Evolutionary conservation across 1,140 invertebrate species (phyloP).

Genomic region (Orius insidiosus): DNA sequence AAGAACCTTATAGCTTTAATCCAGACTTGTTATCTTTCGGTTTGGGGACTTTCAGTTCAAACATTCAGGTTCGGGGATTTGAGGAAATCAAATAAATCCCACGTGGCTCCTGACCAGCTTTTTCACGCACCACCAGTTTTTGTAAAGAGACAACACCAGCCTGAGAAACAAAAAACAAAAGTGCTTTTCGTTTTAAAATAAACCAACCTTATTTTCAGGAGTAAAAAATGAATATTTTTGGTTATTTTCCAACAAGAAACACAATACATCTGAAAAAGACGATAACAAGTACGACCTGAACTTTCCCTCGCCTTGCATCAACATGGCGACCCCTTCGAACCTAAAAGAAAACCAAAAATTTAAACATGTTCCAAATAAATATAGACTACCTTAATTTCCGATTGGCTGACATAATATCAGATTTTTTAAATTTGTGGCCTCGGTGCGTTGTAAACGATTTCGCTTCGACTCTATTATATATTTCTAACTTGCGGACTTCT

Average conservation of each 20-base stretch:
- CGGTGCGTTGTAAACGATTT: conserved; percentile 74
- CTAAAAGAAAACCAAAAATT: too few relatives aligned
- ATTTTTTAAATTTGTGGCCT: conserved; percentile 80
- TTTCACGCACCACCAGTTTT: conserved; percentile 79
- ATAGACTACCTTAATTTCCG: too few relatives aligned
- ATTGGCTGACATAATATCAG: conserved; percentile 69
- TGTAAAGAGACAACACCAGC: conserved; percentile 77
- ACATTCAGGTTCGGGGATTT: conserved; percentile 91
- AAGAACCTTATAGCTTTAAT: conserved; percentile 67
- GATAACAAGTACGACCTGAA: conserved; percentile 67
- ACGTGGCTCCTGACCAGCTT: conserved; percentile 72
- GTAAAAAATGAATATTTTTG: conserved; percentile 62
- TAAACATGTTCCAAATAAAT: too few relatives aligned
- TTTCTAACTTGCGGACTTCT: conserved; percentile 74
- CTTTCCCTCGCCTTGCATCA: conserved; percentile 75
- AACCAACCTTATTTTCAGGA: conserved; percentile 65
- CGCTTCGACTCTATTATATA: conserved; percentile 80
- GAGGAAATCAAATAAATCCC: conserved; percentile 80
- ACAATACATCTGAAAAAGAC: conserved; percentile 78
- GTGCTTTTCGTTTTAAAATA: too few relatives aligned
- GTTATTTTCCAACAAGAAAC: conserved; percentile 76
- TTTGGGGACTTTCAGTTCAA: conserved; percentile 76
- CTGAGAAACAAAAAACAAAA: conserved; percentile 37
- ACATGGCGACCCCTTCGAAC: conserved; percentile 67
- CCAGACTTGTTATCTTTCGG: conserved; percentile 76